Conservation (phyloP, 2,888 invertebrate genomes). For the Lysandra coridon region DNA sequence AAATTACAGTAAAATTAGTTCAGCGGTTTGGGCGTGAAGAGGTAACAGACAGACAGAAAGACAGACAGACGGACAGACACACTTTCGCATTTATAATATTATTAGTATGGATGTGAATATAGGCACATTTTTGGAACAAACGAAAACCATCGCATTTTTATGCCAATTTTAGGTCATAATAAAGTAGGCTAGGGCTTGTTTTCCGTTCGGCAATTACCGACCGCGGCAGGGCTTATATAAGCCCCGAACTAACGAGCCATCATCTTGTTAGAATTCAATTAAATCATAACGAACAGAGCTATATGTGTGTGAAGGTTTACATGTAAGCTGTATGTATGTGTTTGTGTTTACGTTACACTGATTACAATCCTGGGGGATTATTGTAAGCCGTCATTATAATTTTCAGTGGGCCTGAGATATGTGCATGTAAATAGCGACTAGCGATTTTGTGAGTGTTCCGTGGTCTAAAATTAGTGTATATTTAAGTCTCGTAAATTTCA, state of each 20-base stretch:
- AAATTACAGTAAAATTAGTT: too few species aligned
- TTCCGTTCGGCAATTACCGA: constrained; percentile 37
- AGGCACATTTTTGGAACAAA: background rate
- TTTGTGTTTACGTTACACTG: constrained; percentile 2
- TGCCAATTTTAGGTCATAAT: constrained; percentile 2
- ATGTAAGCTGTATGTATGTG: background rate
- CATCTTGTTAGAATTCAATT: constrained; percentile 45
- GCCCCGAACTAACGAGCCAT: constrained; percentile 43
- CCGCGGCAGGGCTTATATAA: constrained; percentile 40
- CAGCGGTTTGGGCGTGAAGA: too few species aligned
- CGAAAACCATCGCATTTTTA: background rate
- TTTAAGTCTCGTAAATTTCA: background rate
- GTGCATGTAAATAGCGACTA: background rate
- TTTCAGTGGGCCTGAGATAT: background rate
- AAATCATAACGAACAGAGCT: constrained; percentile 42
- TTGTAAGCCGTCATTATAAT: constrained; percentile 17
- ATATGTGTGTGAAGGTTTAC: constrained; percentile 26
- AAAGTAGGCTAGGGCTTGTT: constrained; percentile 35
- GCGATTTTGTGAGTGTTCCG: background rate
- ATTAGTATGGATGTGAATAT: too few species aligned
- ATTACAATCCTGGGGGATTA: constrained; percentile 2
- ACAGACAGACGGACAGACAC: too few species aligned
- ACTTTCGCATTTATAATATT: too few species aligned
- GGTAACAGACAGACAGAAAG: too few species aligned
- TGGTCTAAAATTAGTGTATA: background rate